Conservation (phyloP, 2,797 vertebrate species). For the Sebastes ruberrimus region DNA sequence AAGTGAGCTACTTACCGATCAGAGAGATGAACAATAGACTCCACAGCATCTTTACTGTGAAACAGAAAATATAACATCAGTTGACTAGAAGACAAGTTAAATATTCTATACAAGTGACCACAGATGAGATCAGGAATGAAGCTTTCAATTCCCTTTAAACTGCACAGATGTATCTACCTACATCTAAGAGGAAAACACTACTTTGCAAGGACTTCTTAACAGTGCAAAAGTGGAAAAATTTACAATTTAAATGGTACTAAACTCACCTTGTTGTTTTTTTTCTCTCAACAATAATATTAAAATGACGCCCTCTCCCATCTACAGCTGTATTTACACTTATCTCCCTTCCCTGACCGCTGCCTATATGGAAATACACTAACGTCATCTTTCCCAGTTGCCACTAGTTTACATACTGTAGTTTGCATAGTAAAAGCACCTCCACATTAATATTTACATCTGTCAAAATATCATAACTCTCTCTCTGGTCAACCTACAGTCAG, state of each 20-base stretch:
- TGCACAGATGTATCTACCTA: neutral
- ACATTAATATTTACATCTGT: neutral
- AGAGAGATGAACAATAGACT: neutral
- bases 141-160: neutral
- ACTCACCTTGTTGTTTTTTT: neutral
- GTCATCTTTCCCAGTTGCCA: neutral
- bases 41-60: conserved; percentile 25
- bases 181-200: neutral
- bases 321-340: neutral
- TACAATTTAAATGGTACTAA: too few species aligned
- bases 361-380: neutral
- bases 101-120: neutral
- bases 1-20: conserved; percentile 23
- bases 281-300: neutral
- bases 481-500: neutral
- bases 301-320: neutral
- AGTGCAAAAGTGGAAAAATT: neutral
- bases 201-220: neutral
- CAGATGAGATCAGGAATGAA: neutral
- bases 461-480: neutral
- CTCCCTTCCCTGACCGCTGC: accelerated
- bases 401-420: too few species aligned
- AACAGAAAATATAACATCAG: neutral
- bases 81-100: neutral
- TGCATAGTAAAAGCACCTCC: neutral